Conservation (phyloP, 2,888 invertebrate species). For the Phaedon cochleariae region DNA sequence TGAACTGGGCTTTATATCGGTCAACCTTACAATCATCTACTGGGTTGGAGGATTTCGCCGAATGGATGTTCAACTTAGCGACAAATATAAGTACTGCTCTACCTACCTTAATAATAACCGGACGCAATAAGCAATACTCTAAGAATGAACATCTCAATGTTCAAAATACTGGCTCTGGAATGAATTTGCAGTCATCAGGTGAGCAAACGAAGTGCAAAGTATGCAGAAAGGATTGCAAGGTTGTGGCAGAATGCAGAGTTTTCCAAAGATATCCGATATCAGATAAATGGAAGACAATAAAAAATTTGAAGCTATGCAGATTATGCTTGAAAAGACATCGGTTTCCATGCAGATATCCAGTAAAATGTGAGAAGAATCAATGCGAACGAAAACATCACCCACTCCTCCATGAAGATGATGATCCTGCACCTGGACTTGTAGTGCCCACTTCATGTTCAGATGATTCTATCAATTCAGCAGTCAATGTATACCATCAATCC, state of each 20-base stretch:
- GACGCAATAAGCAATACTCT: too few relatives aligned
- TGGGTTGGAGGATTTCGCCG: constrained; percentile 6
- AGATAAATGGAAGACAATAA: neutral
- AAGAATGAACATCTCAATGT: too few relatives aligned
- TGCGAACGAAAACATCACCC: constrained; percentile 10
- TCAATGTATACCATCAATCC: neutral
- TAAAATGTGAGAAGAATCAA: neutral
- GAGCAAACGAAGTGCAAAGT: neutral
- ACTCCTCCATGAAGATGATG: neutral
- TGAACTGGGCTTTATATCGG: constrained; percentile 20
- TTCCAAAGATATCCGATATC: constrained; percentile 4
- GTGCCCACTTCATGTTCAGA: too few relatives aligned
- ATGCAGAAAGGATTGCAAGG: neutral
- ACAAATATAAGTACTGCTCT: neutral
- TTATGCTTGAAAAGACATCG: constrained; percentile 2
- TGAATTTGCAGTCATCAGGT: neutral
- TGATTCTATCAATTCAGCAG: neutral
- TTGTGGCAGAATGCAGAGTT: neutral
- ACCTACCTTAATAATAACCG: neutral
- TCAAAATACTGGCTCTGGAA: too few relatives aligned
- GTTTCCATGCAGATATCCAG: constrained; percentile 13
- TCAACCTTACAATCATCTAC: neutral
- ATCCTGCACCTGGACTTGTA: neutral
- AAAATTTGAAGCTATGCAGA: neutral
- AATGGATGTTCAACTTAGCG: neutral